A percentile compares a stretch with the other conserved stretches of the same genome.
Conservation (phyloP, 2,888 invertebrate species). For the Drosophila paracracens region DNA sequence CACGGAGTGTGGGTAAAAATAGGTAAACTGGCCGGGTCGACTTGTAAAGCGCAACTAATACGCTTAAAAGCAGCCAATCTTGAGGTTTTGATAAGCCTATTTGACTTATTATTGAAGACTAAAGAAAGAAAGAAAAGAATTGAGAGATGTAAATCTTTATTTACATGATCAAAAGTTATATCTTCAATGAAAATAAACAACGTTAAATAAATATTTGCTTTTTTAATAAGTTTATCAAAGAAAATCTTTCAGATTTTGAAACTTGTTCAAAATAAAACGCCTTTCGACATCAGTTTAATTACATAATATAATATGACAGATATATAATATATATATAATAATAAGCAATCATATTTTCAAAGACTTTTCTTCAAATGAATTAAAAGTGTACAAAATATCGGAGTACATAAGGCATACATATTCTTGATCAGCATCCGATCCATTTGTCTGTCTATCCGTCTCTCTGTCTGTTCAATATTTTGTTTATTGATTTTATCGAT, state of each 20-base stretch:
- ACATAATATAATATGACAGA: fast-evolving
- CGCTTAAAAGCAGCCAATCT: conserved; percentile 8
- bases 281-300: not conserved
- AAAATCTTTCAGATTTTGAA: not conserved
- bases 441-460: not conserved
- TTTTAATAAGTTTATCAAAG: not conserved
- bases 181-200: not conserved
- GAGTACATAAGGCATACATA: not conserved
- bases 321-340: no score
- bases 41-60: conserved; percentile 5
- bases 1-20: not conserved
- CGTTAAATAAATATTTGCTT: not conserved
- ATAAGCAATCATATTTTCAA: fast-evolving
- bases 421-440: not conserved
- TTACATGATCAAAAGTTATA: not conserved
- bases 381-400: not conserved
- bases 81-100: not conserved
- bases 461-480: not conserved
- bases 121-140: not conserved
- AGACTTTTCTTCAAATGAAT: not conserved
- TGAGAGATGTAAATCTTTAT: not conserved
- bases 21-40: conserved; percentile 16
- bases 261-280: not conserved
- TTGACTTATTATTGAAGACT: not conserved
- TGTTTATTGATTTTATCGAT: not conserved